Percentiles rank a stretch among this genome's conserved stretches.
Evolutionary conservation across 2,113 vertebrate species (phyloP).

Genomic region (Stigmatopora argus): DNA sequence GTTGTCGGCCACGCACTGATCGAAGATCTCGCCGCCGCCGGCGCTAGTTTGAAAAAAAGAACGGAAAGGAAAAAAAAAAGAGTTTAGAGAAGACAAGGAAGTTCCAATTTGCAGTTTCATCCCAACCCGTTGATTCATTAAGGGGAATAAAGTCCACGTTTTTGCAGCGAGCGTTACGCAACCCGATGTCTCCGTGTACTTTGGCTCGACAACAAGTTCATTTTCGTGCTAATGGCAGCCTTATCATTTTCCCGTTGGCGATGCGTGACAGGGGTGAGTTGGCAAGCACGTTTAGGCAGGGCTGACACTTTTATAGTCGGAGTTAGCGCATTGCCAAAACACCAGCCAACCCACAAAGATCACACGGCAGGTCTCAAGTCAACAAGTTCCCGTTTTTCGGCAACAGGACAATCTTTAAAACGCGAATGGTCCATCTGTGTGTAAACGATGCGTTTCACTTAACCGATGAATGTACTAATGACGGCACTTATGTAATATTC

Average conservation of each 20-base stretch:
- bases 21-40: constrained; percentile 92
- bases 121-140: background rate
- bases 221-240: background rate
- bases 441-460: too few relatives aligned
- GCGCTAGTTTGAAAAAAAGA: constrained; percentile 67
- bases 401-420: too few relatives aligned
- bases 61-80: constrained; percentile 25
- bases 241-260: background rate
- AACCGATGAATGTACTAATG: too few relatives aligned
- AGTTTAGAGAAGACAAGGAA: constrained; percentile 1
- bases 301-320: background rate
- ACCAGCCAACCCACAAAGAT: background rate
- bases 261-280: background rate
- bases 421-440: too few relatives aligned
- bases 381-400: background rate
- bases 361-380: background rate
- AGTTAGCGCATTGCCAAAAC: constrained; percentile 1
- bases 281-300: background rate
- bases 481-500: too few relatives aligned
- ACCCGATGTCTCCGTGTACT: constrained; percentile 24
- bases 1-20: constrained; percentile 88
- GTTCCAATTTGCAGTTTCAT: background rate
- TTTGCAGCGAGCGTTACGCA: constrained; percentile 22
- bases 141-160: constrained; percentile 3
- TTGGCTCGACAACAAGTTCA: constrained; percentile 32